A percentile compares a stretch with the other conserved stretches of the same genome.
Conservation (phyloP, 2,113 vertebrate species). For the Scortum barcoo region DNA sequence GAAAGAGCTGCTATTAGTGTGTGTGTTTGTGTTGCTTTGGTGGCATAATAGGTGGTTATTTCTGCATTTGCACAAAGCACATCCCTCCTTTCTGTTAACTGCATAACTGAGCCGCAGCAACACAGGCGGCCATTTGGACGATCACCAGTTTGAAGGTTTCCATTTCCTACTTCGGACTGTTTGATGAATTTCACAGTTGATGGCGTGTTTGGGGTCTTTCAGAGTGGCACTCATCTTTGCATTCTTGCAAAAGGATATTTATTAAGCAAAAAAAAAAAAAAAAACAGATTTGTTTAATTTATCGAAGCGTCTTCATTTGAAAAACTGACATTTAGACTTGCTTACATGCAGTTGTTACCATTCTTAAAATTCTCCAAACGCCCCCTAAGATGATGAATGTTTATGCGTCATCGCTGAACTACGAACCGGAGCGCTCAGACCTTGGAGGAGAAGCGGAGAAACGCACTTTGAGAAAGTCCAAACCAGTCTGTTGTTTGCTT, state of each 20-base stretch:
- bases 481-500: neutral
- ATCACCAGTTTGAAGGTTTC: neutral
- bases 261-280: no score
- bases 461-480: neutral
- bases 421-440: neutral
- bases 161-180: neutral
- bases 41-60: neutral
- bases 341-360: constrained; percentile 26
- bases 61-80: neutral
- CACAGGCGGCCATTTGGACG: neutral
- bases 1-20: neutral
- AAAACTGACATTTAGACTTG: neutral
- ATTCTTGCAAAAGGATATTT: neutral
- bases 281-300: neutral
- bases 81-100: neutral
- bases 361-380: constrained; percentile 10
- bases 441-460: constrained; percentile 1
- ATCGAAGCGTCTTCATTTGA: neutral
- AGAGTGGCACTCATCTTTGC: neutral
- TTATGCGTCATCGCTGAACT: neutral
- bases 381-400: constrained; percentile 2
- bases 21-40: neutral
- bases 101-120: neutral
- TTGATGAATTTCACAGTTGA: neutral
- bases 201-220: neutral